Conservation (phyloP, 2,888 invertebrate genomes). For the Iphiclides podalirius region DNA sequence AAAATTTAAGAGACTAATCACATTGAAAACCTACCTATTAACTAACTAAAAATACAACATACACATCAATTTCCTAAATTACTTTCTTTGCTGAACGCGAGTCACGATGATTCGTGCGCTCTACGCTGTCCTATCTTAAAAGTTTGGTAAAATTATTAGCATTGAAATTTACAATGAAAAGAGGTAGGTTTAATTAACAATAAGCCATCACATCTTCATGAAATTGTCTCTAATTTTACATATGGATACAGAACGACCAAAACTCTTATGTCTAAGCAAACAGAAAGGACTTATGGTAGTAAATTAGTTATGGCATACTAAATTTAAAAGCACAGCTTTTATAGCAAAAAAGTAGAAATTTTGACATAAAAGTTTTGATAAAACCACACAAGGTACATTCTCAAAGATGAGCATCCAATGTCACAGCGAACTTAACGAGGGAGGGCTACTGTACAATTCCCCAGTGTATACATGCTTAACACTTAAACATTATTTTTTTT, state of each 20-base stretch:
- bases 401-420: conserved; percentile 71
- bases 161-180: conserved; percentile 76
- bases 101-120: conserved; percentile 33
- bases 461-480: conserved; percentile 77
- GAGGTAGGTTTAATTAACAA: conserved; percentile 77
- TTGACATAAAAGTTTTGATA: conserved; percentile 70
- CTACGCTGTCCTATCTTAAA: conserved; percentile 60
- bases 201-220: conserved; percentile 60
- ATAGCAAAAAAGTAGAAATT: conserved; percentile 44
- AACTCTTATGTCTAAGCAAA: conserved; percentile 60
- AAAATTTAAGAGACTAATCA: conserved; percentile 80
- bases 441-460: conserved; percentile 81
- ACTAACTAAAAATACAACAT: conserved; percentile 80
- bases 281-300: conserved; percentile 47
- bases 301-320: conserved; percentile 54
- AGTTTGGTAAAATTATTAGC: conserved; percentile 76
- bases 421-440: conserved; percentile 79
- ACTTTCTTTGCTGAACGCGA: conserved; percentile 49
- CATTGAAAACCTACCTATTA: conserved; percentile 78
- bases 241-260: conserved; percentile 65
- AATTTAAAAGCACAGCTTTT: conserved; percentile 66
- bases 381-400: conserved; percentile 68
- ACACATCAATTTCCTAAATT: conserved; percentile 75
- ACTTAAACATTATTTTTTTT: conserved; percentile 76
- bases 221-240: conserved; percentile 76